Evolutionary conservation across 2,113 vertebrate species (phyloP).

Genomic region (Albula goreensis): DNA sequence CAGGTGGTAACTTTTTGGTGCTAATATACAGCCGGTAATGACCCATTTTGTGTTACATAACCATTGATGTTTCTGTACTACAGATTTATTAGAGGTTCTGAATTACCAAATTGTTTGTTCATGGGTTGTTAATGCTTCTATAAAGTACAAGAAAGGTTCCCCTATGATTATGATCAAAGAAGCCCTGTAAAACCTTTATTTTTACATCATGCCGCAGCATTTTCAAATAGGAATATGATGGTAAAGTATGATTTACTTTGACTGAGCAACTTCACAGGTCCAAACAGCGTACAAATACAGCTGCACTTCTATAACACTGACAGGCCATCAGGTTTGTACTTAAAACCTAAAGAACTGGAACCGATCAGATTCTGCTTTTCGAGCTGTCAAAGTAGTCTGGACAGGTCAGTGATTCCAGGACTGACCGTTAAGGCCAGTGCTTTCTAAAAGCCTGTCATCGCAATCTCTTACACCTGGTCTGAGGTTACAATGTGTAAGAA

Average conservation of each 20-base stretch:
- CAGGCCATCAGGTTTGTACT: background rate
- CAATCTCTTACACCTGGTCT: conserved; percentile 8
- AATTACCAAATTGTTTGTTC: no score
- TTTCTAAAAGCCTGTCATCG: background rate
- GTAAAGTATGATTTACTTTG: background rate
- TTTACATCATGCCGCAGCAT: background rate
- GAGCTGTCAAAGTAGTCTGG: background rate
- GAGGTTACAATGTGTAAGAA: conserved; percentile 12
- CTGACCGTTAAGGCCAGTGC: background rate
- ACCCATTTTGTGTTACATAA: no score
- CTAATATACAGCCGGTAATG: no score
- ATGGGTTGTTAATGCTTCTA: no score
- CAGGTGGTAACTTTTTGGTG: no score
- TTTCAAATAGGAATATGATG: background rate
- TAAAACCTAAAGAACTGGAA: background rate
- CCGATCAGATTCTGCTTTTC: background rate
- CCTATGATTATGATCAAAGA: no score
- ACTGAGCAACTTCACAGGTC: background rate
- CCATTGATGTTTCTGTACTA: no score
- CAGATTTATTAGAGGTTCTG: no score
- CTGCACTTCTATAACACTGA: background rate
- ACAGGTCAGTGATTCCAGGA: background rate
- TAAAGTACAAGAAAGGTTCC: no score
- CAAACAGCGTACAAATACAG: background rate
- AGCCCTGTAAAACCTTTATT: no score